Conservation (phyloP, 2,888 invertebrate genomes). For the Drosophila bunnanda region DNA sequence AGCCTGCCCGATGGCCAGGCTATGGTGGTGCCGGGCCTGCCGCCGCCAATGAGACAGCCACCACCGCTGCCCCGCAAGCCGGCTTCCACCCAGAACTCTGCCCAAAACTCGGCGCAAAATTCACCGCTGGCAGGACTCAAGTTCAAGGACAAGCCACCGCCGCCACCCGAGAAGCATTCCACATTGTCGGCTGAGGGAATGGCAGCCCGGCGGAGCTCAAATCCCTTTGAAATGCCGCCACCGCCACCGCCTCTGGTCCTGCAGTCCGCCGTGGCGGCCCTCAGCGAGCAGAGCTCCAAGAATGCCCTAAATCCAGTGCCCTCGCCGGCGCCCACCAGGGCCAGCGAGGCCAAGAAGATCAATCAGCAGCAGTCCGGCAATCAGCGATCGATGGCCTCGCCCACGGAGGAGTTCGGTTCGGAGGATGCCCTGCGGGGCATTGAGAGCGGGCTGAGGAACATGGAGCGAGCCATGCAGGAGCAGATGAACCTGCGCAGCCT, state of each 20-base stretch:
- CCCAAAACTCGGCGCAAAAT: conserved; percentile 82
- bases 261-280: conserved; percentile 70
- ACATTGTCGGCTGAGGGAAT: conserved; percentile 71
- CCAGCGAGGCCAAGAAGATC: conserved; percentile 77
- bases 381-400: conserved; percentile 59
- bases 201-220: conserved; percentile 79
- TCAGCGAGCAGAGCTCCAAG: conserved; percentile 72
- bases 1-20: conserved; percentile 78
- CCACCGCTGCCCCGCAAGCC: conserved; percentile 84
- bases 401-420: conserved; percentile 84
- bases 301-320: conserved; percentile 68
- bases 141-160: conserved; percentile 81
- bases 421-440: conserved; percentile 85
- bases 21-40: conserved; percentile 63
- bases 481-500: conserved; percentile 84
- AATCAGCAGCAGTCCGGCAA: conserved; percentile 35
- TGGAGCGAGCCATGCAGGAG: conserved; percentile 85
- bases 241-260: conserved; percentile 74
- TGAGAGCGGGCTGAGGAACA: conserved; percentile 84
- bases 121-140: conserved; percentile 82
- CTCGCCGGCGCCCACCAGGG: conserved; percentile 81
- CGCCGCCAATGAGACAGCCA: conserved; percentile 83
- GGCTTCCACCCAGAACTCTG: conserved; percentile 78
- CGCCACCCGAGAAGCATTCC: conserved; percentile 79
- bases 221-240: conserved; percentile 82